Evolutionary conservation across 2,888 invertebrate genomes (phyloP).

Genomic region (Brenthis hecate): DNA sequence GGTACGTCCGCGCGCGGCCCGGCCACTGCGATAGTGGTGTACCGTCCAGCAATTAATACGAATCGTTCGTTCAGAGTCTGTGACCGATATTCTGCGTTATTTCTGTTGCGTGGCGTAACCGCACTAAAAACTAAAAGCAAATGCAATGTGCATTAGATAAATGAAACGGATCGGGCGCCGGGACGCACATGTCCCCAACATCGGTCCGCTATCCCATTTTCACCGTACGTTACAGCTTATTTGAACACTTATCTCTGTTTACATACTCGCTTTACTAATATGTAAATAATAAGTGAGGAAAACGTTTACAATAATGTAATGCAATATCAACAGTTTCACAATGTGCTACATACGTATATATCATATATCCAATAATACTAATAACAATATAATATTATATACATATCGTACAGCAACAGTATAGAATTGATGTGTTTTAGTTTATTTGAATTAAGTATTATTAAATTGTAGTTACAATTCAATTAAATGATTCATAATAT

Average conservation of each 20-base stretch:
- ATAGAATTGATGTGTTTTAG: too few relatives aligned
- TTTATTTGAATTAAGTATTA: too few relatives aligned
- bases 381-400: too few relatives aligned
- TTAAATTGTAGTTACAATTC: too few relatives aligned
- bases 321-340: constrained; percentile 13
- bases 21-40: constrained; percentile 67
- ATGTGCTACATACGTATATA: background rate
- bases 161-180: constrained; percentile 58
- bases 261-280: constrained; percentile 13
- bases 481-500: too few relatives aligned
- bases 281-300: constrained; percentile 20
- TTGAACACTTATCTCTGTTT: constrained; percentile 18
- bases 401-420: too few relatives aligned
- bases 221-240: constrained; percentile 2
- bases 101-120: constrained; percentile 79
- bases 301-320: constrained; percentile 18
- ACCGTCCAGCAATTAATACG: constrained; percentile 68
- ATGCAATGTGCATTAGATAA: constrained; percentile 77
- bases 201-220: constrained; percentile 27
- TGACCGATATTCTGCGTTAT: constrained; percentile 82
- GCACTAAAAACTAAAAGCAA: constrained; percentile 76
- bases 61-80: constrained; percentile 71
- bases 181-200: constrained; percentile 31
- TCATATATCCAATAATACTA: too few relatives aligned
- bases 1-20: constrained; percentile 70